A percentile compares a stretch with the other conserved stretches of the same genome.
Evolutionary conservation across 2,113 vertebrate species (phyloP).

Genomic region (Cochlearius cochlearius): DNA sequence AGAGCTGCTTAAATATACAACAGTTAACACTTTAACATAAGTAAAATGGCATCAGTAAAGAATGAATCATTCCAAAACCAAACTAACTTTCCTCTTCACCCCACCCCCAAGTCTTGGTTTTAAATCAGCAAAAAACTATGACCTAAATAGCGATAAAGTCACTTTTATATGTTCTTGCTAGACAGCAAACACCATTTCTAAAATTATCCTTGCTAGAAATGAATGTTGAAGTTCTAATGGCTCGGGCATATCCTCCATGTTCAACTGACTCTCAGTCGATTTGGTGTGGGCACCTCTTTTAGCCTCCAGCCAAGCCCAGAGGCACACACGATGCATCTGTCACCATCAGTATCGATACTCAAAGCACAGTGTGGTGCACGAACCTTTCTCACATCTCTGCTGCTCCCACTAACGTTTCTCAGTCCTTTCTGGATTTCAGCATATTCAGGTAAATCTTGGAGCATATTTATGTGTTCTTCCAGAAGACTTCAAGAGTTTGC

Average conservation of each 20-base stretch:
- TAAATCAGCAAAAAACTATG: background rate
- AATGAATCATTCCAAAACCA: background rate
- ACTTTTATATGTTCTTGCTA: background rate
- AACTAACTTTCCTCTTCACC: background rate
- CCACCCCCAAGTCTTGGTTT: background rate
- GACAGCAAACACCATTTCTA: background rate
- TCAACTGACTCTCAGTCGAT: background rate
- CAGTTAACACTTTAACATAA: background rate
- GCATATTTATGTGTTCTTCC: background rate
- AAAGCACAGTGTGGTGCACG: background rate
- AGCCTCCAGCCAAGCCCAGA: background rate
- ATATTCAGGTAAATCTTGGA: background rate
- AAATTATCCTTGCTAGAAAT: background rate
- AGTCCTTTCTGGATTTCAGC: background rate
- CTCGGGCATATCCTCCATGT: background rate
- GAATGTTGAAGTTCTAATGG: background rate
- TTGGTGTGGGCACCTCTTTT: background rate
- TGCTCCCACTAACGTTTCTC: background rate
- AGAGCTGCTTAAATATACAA: background rate
- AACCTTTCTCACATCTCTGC: background rate
- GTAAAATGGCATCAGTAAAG: background rate
- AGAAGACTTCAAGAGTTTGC: background rate
- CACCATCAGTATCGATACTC: background rate
- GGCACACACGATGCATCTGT: accelerated
- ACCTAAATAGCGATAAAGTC: background rate